Conservation (phyloP, 2,797 vertebrate genomes). For the Esox lucius region DNA sequence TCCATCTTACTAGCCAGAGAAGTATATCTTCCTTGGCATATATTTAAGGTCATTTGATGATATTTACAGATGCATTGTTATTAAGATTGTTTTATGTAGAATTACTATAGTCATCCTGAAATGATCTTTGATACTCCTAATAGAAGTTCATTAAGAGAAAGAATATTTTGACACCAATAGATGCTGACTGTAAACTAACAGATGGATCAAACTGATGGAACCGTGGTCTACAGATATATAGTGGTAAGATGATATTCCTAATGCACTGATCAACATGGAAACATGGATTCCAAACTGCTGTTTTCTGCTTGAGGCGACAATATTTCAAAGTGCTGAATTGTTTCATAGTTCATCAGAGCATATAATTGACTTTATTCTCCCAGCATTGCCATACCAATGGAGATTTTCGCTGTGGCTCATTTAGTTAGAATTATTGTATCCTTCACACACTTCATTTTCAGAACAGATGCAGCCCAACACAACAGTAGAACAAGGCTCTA, state of each 20-base stretch:
- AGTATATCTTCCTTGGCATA: too few relatives aligned
- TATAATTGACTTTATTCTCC: constrained; percentile 61
- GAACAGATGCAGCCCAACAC: neutral
- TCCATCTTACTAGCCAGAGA: too few relatives aligned
- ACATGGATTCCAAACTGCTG: constrained; percentile 31
- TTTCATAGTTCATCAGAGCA: constrained; percentile 65
- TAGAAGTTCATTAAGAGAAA: too few relatives aligned
- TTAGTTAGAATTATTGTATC: constrained; percentile 32
- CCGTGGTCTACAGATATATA: neutral
- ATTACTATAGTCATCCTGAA: too few relatives aligned
- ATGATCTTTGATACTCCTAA: too few relatives aligned
- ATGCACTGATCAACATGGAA: constrained; percentile 22
- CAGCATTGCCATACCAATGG: constrained; percentile 49
- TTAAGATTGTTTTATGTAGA: too few relatives aligned
- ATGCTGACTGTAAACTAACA: too few relatives aligned
- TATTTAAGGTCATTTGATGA: too few relatives aligned
- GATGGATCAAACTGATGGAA: constrained; percentile 4
- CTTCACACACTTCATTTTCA: constrained; percentile 7
- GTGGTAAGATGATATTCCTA: constrained; percentile 48
- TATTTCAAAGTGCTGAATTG: constrained; percentile 56
- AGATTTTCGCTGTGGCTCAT: constrained; percentile 38
- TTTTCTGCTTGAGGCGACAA: constrained; percentile 48
- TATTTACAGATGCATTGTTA: too few relatives aligned
- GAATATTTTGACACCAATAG: too few relatives aligned
- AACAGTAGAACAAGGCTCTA: neutral